Evolutionary conservation across 2,797 vertebrate species (phyloP), one percentile per base, ranked within the genome.

Genomic region (Anomalospiza imberbis): DNA sequence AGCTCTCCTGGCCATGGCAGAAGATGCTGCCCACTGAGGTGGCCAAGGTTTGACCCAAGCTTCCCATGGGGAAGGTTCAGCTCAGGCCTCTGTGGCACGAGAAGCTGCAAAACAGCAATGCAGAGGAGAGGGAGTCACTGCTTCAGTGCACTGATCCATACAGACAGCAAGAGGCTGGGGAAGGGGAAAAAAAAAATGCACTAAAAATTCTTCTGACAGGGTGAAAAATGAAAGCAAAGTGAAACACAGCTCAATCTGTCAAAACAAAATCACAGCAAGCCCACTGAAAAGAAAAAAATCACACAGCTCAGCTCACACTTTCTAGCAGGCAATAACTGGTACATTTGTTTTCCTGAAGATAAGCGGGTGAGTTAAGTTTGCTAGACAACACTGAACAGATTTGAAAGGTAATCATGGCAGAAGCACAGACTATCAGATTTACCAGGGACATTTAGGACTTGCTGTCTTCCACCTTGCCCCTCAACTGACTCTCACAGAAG

Each of bases 161-260:
- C 32, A 91, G 89, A 92, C 83, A 96, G 91, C 62, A 18, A 86
- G 77, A 92, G n/a, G 84, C 78, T 75, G 58, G 81, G 88, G 36
- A 83, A 65, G 26, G 67, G 25, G n/a, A n/a, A n/a, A 1, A 4
- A 80, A 88, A 85, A 85, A 95, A 81, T 2, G 58, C 67, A 67
- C 89, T 91, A 82, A 91, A 84, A 93, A 96, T 96, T 90, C 77
- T 91, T 96, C 62, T 97, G 96, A 96, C 96, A 97, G 94, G 89
- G 94, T 94, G 92, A 89, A 95, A 96, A 96, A 95, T 91, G 91
- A 96, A 96, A 96, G 70, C 89, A 77, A 89, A 94, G 62, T 72
- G 88, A 87, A 93, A 94, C 74, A 94, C 91, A 82, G 80, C 71
- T 94, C 95, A 93, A 94, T 93, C 93, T 95, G 94, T 96, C 95